A percentile compares a stretch with the other conserved stretches of the same genome.
phyloP scores from a whole-genome alignment of 1,140 invertebrate species.

The Megalopta genalis region DNA sequence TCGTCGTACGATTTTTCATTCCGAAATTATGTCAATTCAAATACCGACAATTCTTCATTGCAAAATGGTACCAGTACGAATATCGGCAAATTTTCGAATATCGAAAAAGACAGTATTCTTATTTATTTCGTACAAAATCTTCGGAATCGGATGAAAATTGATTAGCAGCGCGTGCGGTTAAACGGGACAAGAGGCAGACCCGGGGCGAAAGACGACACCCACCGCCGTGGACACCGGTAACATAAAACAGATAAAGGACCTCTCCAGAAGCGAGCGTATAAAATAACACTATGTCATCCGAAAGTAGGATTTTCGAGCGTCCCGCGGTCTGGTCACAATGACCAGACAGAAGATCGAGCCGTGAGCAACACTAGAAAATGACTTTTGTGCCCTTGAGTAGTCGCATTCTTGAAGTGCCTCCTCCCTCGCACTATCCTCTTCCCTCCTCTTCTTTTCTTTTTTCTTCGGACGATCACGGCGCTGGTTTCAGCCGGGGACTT shows the following conservation, averaged over 20 bases:
- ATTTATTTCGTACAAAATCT: no score
- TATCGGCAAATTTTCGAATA: no score
- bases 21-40: no score
- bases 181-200: neutral
- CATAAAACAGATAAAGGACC: neutral
- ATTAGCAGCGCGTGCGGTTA: neutral
- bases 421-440: slow-evolving; percentile 10
- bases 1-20: no score
- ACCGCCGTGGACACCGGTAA: slow-evolving; percentile 14
- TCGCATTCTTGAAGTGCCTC: slow-evolving; percentile 49
- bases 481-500: neutral
- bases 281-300: slow-evolving; percentile 65
- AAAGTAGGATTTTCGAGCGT: slow-evolving; percentile 42
- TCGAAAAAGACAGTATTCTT: no score
- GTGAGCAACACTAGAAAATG: slow-evolving; percentile 49
- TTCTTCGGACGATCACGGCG: no score
- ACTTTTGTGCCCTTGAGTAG: slow-evolving; percentile 49
- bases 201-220: slow-evolving; percentile 7
- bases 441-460: neutral
- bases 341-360: neutral
- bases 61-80: no score
- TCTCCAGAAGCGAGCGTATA: slow-evolving; percentile 57
- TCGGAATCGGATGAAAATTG: neutral
- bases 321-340: slow-evolving; percentile 59
- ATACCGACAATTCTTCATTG: no score